Percentiles rank a stretch among this genome's conserved stretches.
Conservation (phyloP, 53 echinoderm and acorn worm genomes). For the Henricia sp. region DNA sequence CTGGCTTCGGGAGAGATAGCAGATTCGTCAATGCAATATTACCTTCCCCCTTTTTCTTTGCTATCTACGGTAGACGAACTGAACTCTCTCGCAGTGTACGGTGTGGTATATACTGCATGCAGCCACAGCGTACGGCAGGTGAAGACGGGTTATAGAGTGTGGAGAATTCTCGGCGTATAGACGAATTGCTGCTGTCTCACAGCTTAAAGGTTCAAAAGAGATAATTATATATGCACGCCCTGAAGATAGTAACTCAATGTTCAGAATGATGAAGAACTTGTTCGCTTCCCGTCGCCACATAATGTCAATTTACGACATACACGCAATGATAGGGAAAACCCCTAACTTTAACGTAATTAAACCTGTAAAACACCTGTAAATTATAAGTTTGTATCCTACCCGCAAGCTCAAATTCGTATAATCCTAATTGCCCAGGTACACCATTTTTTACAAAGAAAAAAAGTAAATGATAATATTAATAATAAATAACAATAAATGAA, state of each 20-base stretch:
- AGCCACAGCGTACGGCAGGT: background rate
- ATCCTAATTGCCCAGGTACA: too few species aligned
- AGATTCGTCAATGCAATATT: constrained; percentile 25
- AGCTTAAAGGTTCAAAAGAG: background rate
- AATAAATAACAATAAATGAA: too few species aligned
- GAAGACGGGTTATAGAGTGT: constrained; percentile 17
- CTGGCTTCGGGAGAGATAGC: constrained; percentile 26
- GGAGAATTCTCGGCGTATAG: constrained; percentile 28
- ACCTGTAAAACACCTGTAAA: too few species aligned
- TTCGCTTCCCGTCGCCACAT: background rate
- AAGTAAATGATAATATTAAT: too few species aligned
- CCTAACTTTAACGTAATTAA: too few species aligned
- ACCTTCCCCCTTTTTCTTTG: constrained; percentile 9
- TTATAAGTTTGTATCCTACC: too few species aligned
- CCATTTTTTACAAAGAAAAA: too few species aligned
- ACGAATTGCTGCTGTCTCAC: background rate
- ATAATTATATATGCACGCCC: constrained; percentile 57
- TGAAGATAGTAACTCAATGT: constrained; percentile 24
- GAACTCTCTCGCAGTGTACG: too few species aligned
- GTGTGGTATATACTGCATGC: too few species aligned
- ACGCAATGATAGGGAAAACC: too few species aligned
- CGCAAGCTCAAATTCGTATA: too few species aligned
- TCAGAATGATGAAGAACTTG: constrained; percentile 38
- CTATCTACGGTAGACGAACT: constrained; percentile 48
- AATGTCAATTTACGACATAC: too few species aligned